Evolutionary conservation across 2,113 vertebrate species (phyloP).

Genomic region (Corythoichthys haematopterus): DNA sequence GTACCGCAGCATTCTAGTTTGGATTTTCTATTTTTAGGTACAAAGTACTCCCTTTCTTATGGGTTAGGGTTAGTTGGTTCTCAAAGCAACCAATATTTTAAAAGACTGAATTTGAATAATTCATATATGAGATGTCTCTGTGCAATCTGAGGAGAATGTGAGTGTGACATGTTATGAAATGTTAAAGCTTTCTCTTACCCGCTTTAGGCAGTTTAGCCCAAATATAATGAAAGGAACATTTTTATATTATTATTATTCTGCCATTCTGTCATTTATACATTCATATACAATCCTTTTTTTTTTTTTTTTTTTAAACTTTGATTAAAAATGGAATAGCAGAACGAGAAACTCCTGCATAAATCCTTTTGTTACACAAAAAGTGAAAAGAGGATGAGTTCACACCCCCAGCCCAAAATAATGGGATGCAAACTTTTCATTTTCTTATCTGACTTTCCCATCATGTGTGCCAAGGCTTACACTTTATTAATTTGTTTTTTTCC

Average conservation of each 20-base stretch:
- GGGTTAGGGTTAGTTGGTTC: neutral
- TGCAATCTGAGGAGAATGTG: constrained; percentile 18
- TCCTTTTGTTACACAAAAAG: constrained; percentile 50
- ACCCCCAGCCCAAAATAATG: constrained; percentile 4
- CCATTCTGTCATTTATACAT: constrained; percentile 44
- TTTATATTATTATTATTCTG: constrained; percentile 33
- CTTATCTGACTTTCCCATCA: neutral
- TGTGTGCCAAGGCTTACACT: constrained; percentile 10
- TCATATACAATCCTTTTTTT: constrained; percentile 44
- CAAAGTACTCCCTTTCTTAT: constrained; percentile 8
- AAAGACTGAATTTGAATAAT: constrained; percentile 20
- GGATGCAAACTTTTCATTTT: constrained; percentile 16
- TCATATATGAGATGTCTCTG: constrained; percentile 6
- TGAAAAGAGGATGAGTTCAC: constrained; percentile 20
- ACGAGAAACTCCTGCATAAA: constrained; percentile 36
- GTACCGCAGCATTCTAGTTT: neutral
- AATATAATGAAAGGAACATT: constrained; percentile 42
- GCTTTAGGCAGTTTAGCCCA: constrained; percentile 34
- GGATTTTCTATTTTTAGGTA: constrained; percentile 3
- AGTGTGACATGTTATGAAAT: constrained; percentile 29
- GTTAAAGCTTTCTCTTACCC: constrained; percentile 18
- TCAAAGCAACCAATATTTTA: constrained; percentile 22
- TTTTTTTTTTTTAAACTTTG: constrained; percentile 38
- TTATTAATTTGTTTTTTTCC: constrained; percentile 11
- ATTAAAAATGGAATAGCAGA: constrained; percentile 52